A percentile compares a stretch with the other conserved stretches of the same genome.
These are phyloP conservation scores for Hololepta plana DNA, from an alignment of 2,888 invertebrate genomes.

Conservation along the genomic window DNA sequence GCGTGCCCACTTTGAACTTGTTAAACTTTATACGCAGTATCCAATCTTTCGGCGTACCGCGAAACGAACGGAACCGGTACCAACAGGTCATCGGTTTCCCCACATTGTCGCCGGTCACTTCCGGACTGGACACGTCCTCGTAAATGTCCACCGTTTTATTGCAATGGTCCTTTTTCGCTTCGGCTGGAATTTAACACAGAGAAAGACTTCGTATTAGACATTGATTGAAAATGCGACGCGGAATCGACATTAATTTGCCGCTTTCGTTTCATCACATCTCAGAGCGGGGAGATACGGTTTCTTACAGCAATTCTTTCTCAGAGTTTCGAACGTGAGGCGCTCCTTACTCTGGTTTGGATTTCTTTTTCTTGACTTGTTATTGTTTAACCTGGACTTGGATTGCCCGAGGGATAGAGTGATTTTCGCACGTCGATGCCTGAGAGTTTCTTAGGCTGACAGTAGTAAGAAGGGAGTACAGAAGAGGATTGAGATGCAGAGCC, in stretches of 20 bases:
- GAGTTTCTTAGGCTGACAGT: too few species aligned
- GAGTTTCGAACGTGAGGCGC: too few species aligned
- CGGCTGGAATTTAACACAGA: conserved; percentile 26
- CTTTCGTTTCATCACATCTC: not conserved
- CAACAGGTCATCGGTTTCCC: conserved; percentile 77
- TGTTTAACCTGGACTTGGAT: too few species aligned
- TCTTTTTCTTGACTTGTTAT: too few species aligned
- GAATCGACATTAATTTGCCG: not conserved
- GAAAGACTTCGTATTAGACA: conserved; percentile 1
- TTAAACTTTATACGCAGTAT: conserved; percentile 77
- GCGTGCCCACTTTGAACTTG: conserved; percentile 78
- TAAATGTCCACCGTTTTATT: conserved; percentile 89
- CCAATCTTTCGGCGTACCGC: conserved; percentile 80
- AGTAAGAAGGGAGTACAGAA: too few species aligned
- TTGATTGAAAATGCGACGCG: conserved; percentile 1
- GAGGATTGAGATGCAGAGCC: too few species aligned
- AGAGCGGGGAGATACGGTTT: too few species aligned
- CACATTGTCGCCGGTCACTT: conserved; percentile 62
- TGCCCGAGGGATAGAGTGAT: too few species aligned
- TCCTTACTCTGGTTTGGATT: too few species aligned
- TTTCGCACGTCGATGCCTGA: too few species aligned
- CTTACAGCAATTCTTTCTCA: too few species aligned
- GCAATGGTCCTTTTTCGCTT: conserved; percentile 67
- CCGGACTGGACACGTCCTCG: conserved; percentile 79
- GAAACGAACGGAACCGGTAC: conserved; percentile 76